These are phyloP conservation scores for Lordiphosa fenestrarum DNA, from an alignment of 2,888 invertebrate species.

Conservation along the genomic window DNA sequence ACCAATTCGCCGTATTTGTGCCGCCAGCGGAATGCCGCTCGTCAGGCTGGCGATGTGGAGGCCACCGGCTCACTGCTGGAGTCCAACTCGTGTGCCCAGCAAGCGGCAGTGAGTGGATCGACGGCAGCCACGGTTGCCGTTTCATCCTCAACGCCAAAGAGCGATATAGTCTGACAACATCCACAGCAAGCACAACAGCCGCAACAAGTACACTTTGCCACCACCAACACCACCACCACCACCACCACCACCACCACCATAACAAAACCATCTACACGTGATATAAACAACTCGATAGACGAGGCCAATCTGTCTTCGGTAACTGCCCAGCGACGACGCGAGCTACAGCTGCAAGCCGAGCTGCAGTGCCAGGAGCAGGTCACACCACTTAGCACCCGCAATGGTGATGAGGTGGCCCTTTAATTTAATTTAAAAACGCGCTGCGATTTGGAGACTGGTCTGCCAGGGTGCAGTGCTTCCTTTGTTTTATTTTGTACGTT, in stretches of 20 bases:
- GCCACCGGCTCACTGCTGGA: constrained; percentile 78
- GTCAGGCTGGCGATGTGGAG: constrained; percentile 80
- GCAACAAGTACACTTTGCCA: constrained; percentile 44
- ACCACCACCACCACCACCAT: constrained; percentile 16
- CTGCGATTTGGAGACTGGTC: constrained; percentile 41
- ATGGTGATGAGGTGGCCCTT: constrained; percentile 76
- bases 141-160: constrained; percentile 56
- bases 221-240: constrained; percentile 25
- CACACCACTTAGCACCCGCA: constrained; percentile 50
- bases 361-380: constrained; percentile 64
- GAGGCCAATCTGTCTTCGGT: constrained; percentile 37
- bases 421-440: constrained; percentile 44
- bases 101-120: constrained; percentile 47
- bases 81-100: constrained; percentile 62
- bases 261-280: constrained; percentile 55
- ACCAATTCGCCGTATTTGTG: constrained; percentile 90
- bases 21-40: constrained; percentile 87
- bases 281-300: constrained; percentile 53
- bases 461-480: constrained; percentile 31
- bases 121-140: constrained; percentile 37
- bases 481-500: constrained; percentile 18
- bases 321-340: constrained; percentile 70
- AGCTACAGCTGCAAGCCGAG: constrained; percentile 66
- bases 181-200: constrained; percentile 48
- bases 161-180: constrained; percentile 79